A percentile compares a stretch with the other conserved stretches of the same genome.
These are phyloP conservation scores for Vireo altiloquus DNA, from an alignment of 2,113 vertebrate genomes.

Conservation along the genomic window DNA sequence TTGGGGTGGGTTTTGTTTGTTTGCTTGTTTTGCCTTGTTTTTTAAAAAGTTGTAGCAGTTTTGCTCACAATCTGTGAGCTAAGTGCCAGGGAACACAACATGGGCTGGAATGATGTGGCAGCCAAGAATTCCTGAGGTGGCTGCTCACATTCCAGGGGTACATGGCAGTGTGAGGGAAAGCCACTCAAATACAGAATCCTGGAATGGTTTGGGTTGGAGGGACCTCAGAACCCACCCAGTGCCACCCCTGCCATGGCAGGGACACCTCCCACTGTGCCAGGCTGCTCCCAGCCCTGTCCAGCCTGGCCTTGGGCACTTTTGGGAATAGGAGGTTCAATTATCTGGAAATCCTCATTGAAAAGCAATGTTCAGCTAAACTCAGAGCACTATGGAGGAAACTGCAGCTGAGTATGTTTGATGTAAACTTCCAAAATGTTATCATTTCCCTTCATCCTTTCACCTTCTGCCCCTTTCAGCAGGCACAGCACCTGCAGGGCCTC, in stretches of 20 bases:
- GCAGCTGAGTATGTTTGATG: neutral
- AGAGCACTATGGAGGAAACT: accelerated
- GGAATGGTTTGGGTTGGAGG: neutral
- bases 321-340: neutral
- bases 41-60: neutral
- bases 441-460: neutral
- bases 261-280: neutral
- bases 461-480: neutral
- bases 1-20: neutral
- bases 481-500: accelerated
- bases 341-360: neutral
- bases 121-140: neutral
- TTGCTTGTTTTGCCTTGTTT: neutral
- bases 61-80: neutral
- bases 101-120: neutral
- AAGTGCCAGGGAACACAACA: neutral
- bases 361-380: neutral
- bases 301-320: neutral
- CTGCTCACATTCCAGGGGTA: neutral
- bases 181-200: accelerated
- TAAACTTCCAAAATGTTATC: neutral
- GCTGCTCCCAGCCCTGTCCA: neutral
- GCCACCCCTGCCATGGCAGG: neutral
- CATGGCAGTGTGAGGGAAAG: neutral
- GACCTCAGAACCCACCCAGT: accelerated